Evolutionary conservation across 2,797 vertebrate species (phyloP).

Genomic region (Agapornis canus): DNA sequence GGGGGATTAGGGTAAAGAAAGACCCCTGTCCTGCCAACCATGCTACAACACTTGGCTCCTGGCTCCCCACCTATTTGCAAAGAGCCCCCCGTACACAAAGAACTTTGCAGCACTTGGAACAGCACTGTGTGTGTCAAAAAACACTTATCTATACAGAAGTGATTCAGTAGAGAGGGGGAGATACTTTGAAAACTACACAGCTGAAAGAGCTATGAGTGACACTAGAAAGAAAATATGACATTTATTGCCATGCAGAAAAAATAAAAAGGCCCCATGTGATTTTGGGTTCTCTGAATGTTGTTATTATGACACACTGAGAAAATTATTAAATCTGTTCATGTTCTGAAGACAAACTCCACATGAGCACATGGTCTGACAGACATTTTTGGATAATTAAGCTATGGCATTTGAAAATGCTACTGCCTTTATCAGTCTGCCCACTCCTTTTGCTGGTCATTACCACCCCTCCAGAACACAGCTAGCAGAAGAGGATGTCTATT

Average conservation of each 20-base stretch:
- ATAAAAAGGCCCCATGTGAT: not conserved
- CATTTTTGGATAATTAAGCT: not conserved
- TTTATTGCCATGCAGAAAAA: not conserved
- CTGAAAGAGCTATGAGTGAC: not conserved
- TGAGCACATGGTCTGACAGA: not conserved
- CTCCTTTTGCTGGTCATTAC: not conserved
- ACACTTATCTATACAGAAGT: not conserved
- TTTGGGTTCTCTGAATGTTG: not conserved
- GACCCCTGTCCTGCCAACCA: not conserved
- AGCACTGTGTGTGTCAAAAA: fast-evolving
- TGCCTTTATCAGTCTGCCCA: not conserved
- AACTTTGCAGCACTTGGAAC: not conserved
- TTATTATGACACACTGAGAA: not conserved
- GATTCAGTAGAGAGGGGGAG: not conserved
- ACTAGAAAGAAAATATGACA: not conserved
- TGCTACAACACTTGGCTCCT: not conserved
- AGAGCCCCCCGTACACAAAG: fast-evolving
- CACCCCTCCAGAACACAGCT: not conserved
- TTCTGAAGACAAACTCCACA: not conserved
- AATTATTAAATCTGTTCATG: not conserved
- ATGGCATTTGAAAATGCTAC: not conserved
- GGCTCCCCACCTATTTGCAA: fast-evolving
- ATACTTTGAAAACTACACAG: not conserved
- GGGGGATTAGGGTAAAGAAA: not conserved
- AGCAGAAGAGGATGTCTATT: not conserved